Base-by-base conservation (phyloP, 2,888 invertebrate genomes). In the Nycteola revayana region DNA sequence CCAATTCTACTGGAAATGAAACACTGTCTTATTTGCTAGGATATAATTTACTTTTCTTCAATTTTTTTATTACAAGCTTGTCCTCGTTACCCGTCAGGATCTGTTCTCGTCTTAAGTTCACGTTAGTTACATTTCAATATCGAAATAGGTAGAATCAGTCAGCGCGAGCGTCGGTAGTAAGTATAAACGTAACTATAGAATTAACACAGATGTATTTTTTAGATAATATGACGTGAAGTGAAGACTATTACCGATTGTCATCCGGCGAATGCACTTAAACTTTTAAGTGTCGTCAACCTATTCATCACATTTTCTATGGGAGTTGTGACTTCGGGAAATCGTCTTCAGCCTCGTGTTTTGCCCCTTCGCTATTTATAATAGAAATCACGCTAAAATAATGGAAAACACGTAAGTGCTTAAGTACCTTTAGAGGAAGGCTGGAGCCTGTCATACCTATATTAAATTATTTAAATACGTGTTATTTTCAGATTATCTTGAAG, bases 1-100 rank as follows among this genome's bases (percentile, higher is more conserved):
- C 32, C 32, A 32, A 32, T 32, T 32, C 32, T 32, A 32, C 32
- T 32, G 32, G 32, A 32, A 32, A 32, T 32, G 32, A 32, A 32
- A 32, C 32, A 32, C 30, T 30, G 30, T 24, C 24, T 24, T 24
- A 24, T 24, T 24, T 24, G 24, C 24, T 22, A 29, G 29, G 29
- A 29, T 29, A 29, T 29, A 29, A 29, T 29, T 29, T 29, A 29
- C 29, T 29, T 29, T 29, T 29, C 29, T 29, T 23, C 29, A 29
- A 29, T 23, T 29, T 29, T 29, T 29, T 29, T 29, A 29, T 29
- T 29, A 29, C 29, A 29, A 29, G 29, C 29, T 29, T 29, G 29
- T 29, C 29, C 29, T 29, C 29, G 29, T 29, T 29, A 29, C 29
- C 29, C 29, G 29, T 29, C 29, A 29, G 29, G 29, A 29, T 29